Percentiles rank a stretch among this genome's conserved stretches.
Evolutionary conservation across 2,888 invertebrate species (phyloP).

Genomic region (Leptinotarsa rubiginosa): DNA sequence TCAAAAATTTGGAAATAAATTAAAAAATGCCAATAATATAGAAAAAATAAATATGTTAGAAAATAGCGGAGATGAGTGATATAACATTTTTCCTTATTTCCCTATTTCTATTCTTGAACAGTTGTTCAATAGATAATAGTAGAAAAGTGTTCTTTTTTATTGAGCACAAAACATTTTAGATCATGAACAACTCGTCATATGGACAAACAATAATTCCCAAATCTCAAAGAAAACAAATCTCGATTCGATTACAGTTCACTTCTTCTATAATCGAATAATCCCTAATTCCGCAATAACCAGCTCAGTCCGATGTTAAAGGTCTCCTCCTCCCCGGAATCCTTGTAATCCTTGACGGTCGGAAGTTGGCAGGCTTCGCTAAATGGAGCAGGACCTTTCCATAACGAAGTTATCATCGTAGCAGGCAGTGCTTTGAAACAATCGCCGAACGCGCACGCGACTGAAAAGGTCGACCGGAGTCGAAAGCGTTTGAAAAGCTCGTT

Average conservation of each 20-base stretch:
- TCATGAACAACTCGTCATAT: too few species aligned
- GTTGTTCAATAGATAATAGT: too few species aligned
- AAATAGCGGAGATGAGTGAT: too few species aligned
- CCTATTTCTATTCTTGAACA: too few species aligned
- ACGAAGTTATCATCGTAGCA: constrained; percentile 28
- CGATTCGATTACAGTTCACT: not conserved
- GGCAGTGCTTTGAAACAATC: constrained; percentile 32
- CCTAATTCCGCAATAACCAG: not conserved
- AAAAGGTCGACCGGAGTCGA: constrained; percentile 30
- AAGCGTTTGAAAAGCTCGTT: constrained; percentile 25
- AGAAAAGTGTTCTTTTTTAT: too few species aligned
- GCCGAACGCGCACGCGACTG: constrained; percentile 35
- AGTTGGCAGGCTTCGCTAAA: constrained; percentile 16
- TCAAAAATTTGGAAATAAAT: too few species aligned
- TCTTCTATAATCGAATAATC: not conserved
- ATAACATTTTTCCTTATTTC: too few species aligned
- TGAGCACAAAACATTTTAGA: too few species aligned
- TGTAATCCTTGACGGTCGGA: constrained; percentile 7
- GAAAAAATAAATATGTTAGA: too few species aligned
- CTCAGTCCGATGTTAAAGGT: not conserved
- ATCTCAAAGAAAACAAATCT: not conserved
- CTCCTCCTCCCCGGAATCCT: not conserved
- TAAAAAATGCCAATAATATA: too few species aligned
- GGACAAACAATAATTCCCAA: too few species aligned
- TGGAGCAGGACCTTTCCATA: constrained; percentile 30